Percentiles rank a stretch among this genome's conserved stretches.
Evolutionary conservation across 2,797 vertebrate species (phyloP).

Genomic region (Setipinna tenuifilis): DNA sequence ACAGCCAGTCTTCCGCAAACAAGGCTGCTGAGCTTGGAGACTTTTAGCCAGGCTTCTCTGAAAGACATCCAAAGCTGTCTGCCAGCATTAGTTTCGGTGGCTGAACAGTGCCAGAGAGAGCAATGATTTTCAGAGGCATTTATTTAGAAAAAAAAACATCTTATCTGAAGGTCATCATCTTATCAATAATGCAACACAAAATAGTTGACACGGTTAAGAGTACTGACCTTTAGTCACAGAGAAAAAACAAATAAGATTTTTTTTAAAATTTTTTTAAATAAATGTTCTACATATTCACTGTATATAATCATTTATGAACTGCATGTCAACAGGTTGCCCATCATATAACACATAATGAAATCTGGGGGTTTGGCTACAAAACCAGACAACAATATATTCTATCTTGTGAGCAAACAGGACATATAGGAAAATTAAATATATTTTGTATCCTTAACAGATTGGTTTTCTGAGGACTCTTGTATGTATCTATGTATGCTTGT

Average conservation of each 20-base stretch:
- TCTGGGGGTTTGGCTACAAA: not conserved
- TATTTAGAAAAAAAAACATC: slow-evolving; percentile 52
- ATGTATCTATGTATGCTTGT: not conserved
- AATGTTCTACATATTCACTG: too few species aligned
- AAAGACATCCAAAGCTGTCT: slow-evolving; percentile 32
- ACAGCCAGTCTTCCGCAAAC: not conserved
- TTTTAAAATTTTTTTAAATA: not conserved
- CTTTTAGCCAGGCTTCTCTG: not conserved
- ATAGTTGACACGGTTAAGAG: slow-evolving; percentile 53
- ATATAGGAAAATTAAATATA: not conserved
- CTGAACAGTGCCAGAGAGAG: slow-evolving; percentile 42
- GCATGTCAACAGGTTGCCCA: not conserved
- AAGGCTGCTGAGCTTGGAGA: slow-evolving; percentile 4
- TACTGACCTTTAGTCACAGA: slow-evolving; percentile 4
- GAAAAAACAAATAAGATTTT: not conserved
- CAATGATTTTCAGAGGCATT: slow-evolving; percentile 57
- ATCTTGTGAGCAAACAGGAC: not conserved
- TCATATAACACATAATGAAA: not conserved
- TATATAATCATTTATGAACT: too few species aligned
- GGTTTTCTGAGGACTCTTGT: not conserved
- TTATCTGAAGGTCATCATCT: slow-evolving; percentile 47
- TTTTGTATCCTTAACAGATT: not conserved
- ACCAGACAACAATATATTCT: not conserved
- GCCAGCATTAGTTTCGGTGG: slow-evolving; percentile 41
- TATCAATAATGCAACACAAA: slow-evolving; percentile 56